phyloP scores from a whole-genome alignment of 2,888 invertebrate genomes.

The Scaptomyza cyrtandrae region DNA sequence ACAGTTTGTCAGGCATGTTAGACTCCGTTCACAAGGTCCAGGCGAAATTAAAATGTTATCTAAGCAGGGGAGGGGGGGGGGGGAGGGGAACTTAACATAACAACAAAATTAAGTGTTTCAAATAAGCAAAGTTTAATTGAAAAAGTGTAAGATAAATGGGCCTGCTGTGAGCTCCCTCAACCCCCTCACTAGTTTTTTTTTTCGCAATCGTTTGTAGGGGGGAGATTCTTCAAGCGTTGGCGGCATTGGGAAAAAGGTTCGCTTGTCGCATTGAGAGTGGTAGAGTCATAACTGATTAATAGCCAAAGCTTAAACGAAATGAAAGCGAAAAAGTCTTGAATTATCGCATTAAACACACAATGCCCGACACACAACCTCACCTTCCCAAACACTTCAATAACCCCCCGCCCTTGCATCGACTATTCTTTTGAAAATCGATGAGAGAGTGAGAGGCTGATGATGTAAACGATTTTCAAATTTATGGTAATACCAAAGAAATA shows the following conservation, averaged over 20 bases:
- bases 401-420: slow-evolving; percentile 17
- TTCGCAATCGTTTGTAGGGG: slow-evolving; percentile 35
- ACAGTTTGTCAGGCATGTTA: slow-evolving; percentile 65
- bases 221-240: slow-evolving; percentile 56
- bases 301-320: slow-evolving; percentile 63
- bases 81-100: slow-evolving; percentile 19
- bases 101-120: slow-evolving; percentile 26
- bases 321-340: slow-evolving; percentile 71
- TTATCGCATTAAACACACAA: slow-evolving; percentile 62
- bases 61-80: slow-evolving; percentile 52
- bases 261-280: slow-evolving; percentile 42
- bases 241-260: slow-evolving; percentile 35
- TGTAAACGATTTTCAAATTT: slow-evolving; percentile 73
- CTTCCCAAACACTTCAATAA: neutral
- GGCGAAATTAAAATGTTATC: slow-evolving; percentile 60
- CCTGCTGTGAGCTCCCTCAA: slow-evolving; percentile 25
- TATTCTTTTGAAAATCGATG: slow-evolving; percentile 54
- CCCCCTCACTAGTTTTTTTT: neutral
- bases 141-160: slow-evolving; percentile 61
- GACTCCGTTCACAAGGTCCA: slow-evolving; percentile 31
- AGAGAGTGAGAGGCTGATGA: slow-evolving; percentile 43
- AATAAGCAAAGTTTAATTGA: slow-evolving; percentile 66
- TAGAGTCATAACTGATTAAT: slow-evolving; percentile 65
- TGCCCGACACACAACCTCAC: slow-evolving; percentile 35
- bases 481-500: slow-evolving; percentile 65